These are phyloP conservation scores for Archegozetes longisetosus DNA, from an alignment of 1,140 invertebrate genomes.

Conservation along the genomic window DNA sequence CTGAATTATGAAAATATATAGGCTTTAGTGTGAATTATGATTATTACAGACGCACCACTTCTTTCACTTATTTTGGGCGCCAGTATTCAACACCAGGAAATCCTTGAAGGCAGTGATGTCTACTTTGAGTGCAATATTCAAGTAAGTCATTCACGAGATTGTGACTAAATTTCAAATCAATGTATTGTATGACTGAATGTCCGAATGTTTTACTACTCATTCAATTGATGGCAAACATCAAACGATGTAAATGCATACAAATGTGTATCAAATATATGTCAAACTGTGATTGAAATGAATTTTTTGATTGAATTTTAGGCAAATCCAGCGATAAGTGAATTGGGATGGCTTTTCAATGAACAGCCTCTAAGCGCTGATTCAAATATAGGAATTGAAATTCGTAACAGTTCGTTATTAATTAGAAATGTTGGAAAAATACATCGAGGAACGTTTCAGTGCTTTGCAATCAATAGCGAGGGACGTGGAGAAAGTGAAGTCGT, in stretches of 20 bases:
- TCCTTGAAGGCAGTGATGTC: constrained; percentile 55
- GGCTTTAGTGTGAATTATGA: too few relatives aligned
- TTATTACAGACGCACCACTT: constrained; percentile 23
- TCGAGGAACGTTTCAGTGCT: constrained; percentile 51
- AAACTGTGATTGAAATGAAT: too few relatives aligned
- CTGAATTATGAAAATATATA: too few relatives aligned
- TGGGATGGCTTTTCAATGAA: constrained; percentile 61
- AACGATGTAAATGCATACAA: too few relatives aligned
- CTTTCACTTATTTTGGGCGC: constrained; percentile 21
- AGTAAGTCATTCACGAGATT: constrained; percentile 29
- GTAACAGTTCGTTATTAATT: constrained; percentile 43
- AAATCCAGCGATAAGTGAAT: constrained; percentile 59
- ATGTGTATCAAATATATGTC: too few relatives aligned
- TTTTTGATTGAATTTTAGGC: constrained; percentile 39
- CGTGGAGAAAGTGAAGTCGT: constrained; percentile 62
- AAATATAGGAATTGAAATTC: constrained; percentile 50
- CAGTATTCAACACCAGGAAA: constrained; percentile 60
- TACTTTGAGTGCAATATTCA: constrained; percentile 63
- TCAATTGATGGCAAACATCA: too few relatives aligned
- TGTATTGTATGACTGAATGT: too few relatives aligned
- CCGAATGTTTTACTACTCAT: too few relatives aligned
- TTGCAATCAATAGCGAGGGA: constrained; percentile 71
- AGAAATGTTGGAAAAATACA: constrained; percentile 24
- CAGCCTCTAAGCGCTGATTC: constrained; percentile 12
- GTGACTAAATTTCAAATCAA: neutral